These are phyloP conservation scores for Enteromius viviparus DNA, from an alignment of 2,797 vertebrate species.

Conservation along the genomic window DNA sequence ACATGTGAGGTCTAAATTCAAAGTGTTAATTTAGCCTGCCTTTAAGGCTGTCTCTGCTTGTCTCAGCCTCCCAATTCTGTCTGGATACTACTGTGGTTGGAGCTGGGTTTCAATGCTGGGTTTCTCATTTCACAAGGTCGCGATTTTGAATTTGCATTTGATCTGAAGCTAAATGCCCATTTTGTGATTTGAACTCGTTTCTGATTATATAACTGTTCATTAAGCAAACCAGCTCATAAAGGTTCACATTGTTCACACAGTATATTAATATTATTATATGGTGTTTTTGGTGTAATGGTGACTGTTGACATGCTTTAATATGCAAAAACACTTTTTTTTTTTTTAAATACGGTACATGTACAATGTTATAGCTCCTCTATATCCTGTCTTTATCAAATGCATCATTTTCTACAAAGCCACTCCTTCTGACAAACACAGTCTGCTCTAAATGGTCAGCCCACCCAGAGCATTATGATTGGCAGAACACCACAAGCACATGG, in stretches of 20 bases:
- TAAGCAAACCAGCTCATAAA: not conserved
- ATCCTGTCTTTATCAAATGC: no score
- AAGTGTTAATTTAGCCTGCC: not conserved
- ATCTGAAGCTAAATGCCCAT: not conserved
- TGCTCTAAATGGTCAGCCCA: no score
- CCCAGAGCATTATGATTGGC: no score
- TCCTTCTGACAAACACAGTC: no score
- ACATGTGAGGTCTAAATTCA: not conserved
- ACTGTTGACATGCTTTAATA: no score
- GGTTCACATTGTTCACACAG: not conserved
- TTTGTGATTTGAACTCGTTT: not conserved
- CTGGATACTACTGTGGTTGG: not conserved
- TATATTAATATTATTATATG: not conserved
- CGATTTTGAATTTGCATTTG: not conserved
- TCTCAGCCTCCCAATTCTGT: not conserved
- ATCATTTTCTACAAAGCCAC: no score
- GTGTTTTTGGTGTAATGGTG: no score
- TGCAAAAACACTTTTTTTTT: no score
- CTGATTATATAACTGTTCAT: not conserved
- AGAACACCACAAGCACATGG: no score
- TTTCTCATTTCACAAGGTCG: not conserved
- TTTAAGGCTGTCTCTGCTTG: not conserved
- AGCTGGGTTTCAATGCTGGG: not conserved
- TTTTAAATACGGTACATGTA: no score
- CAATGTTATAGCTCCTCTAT: no score